Evolutionary conservation across 1,140 invertebrate genomes (phyloP), one percentile per base, ranked within the genome.

Genomic region (Eulimnadia texana): DNA sequence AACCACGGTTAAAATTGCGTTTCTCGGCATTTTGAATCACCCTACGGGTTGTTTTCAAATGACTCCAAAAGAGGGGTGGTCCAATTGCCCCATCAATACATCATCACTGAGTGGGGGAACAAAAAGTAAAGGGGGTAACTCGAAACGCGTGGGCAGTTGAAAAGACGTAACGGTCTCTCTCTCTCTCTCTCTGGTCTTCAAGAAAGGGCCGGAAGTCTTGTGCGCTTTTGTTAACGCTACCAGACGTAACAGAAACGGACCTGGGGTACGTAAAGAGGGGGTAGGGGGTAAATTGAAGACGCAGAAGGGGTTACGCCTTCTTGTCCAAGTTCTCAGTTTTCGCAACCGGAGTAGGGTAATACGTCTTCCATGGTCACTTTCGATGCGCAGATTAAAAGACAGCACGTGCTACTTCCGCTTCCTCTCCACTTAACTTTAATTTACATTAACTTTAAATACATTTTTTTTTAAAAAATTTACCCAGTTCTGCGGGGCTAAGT

Each of bases 401-500:
- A 42, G 33, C 33, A 42, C 33, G 33, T 42, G 33, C 33, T 42
- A 6, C 16, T 42, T 42, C 33, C 33, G 33, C 6, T 42, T 42
- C 16, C 33, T 42, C 33, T 16, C 6, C 33, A 42, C 33, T 42
- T 42, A 42, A 6, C 33, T 42, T 42, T 42, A 6, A 42, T 6
- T 42, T 42, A 9, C 33, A 6, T 16, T 16, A 42, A 9, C 33
- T 42, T 16, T 42, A 42, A 16, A 42, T 16, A 42, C 6, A 42
- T 16, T 42, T 42, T 42, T 9, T 9, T 9, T 6, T 6, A 16
- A 42, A 42, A 42, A 42, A 57, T 27, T 57, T 57, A 57, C 55
- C 55, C 55, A 57, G 22, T 27, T 27, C 55, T 57, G 55, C 25
- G 55, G 55, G 10, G 33, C 55, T 33, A 57, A 33, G n/a, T 57